phyloP scores from a whole-genome alignment of 2,113 vertebrate species.

The Oenanthe melanoleuca region DNA sequence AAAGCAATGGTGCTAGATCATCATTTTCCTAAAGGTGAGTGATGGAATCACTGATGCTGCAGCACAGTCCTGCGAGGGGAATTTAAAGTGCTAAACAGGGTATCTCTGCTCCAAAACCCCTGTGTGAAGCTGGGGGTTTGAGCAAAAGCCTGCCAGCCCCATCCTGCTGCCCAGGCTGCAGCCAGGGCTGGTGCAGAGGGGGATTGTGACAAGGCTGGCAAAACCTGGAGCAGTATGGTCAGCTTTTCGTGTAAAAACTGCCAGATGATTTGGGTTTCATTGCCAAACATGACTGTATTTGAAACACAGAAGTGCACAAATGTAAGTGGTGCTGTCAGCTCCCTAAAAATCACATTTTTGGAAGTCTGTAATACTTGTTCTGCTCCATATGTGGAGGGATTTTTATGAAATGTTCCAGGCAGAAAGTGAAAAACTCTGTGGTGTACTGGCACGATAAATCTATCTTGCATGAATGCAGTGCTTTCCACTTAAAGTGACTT shows the following conservation, averaged over 20 bases:
- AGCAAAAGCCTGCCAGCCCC: not conserved
- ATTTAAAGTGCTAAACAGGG: not conserved
- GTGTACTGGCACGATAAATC: slow-evolving; percentile 27
- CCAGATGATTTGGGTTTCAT: slow-evolving; percentile 23
- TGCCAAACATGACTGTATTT: slow-evolving; percentile 45
- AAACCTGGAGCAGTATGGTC: not conserved
- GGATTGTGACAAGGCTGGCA: not conserved
- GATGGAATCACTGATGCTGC: not conserved
- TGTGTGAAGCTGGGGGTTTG: not conserved
- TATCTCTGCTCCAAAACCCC: not conserved
- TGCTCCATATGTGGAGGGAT: slow-evolving; percentile 56
- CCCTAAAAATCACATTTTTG: slow-evolving; percentile 57
- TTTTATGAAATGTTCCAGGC: slow-evolving; percentile 60
- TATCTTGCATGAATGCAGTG: slow-evolving; percentile 24
- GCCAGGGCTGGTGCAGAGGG: not conserved
- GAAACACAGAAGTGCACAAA: slow-evolving; percentile 16
- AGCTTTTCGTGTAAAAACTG: not conserved
- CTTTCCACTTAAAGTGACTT: slow-evolving; percentile 56
- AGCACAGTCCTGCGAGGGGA: not conserved
- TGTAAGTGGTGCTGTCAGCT: slow-evolving; percentile 45
- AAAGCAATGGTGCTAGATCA: not conserved
- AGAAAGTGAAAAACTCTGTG: slow-evolving; percentile 37
- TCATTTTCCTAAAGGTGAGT: not conserved
- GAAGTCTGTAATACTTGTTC: slow-evolving; percentile 39
- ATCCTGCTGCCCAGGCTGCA: not conserved